Evolutionary conservation across 2,113 vertebrate genomes (phyloP).

Genomic region (Prietella phreatophila): DNA sequence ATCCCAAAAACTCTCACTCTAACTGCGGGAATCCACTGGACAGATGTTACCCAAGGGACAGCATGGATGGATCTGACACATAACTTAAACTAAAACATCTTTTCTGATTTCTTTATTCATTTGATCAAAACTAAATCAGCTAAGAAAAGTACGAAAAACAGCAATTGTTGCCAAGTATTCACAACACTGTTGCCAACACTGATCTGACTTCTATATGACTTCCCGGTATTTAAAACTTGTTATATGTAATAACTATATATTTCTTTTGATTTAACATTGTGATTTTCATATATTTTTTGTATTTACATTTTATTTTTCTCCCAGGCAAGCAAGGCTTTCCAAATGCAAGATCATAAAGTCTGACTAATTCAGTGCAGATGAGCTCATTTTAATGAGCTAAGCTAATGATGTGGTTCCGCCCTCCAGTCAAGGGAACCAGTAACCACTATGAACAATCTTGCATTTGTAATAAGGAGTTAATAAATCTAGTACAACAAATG

Average conservation of each 20-base stretch:
- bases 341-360: slow-evolving; percentile 21
- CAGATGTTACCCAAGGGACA: neutral
- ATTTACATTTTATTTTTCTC: neutral
- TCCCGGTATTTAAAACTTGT: neutral
- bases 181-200: neutral
- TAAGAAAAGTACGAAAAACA: neutral
- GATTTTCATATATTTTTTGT: neutral
- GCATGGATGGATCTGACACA: neutral
- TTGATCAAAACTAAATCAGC: neutral
- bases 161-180: neutral
- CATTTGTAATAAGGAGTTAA: neutral
- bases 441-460: neutral
- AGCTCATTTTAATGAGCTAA: slow-evolving; percentile 16
- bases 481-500: neutral
- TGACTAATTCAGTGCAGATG: slow-evolving; percentile 29
- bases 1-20: slow-evolving; percentile 5
- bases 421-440: neutral
- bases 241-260: neutral
- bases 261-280: neutral
- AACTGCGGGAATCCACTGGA: slow-evolving; percentile 3
- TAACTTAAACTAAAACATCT: neutral
- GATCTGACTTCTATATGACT: neutral
- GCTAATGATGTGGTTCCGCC: neutral
- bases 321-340: neutral
- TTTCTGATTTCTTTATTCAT: neutral